Evolutionary conservation across 2,797 vertebrate species (phyloP).

Genomic region (Melanogrammus aeglefinus): DNA sequence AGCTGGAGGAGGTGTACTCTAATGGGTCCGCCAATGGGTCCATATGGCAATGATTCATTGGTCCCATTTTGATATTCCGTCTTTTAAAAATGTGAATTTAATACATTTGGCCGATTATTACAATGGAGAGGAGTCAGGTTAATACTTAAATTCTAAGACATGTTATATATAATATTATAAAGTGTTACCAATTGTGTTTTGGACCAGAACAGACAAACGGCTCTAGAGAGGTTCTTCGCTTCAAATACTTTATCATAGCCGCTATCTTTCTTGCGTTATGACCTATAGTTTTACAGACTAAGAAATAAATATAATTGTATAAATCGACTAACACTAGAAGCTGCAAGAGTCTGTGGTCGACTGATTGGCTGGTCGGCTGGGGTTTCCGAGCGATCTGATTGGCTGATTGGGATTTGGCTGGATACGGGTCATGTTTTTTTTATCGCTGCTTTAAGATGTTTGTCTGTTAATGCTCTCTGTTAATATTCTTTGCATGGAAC

Average conservation of each 20-base stretch:
- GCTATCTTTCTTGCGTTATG: too few species aligned
- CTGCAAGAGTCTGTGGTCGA: too few species aligned
- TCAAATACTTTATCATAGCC: too few species aligned
- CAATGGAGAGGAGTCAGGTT: constrained; percentile 94
- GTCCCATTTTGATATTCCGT: constrained; percentile 29
- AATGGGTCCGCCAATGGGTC: constrained; percentile 37
- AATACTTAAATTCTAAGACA: constrained; percentile 21
- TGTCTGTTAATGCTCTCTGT: neutral
- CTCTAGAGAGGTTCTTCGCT: too few species aligned
- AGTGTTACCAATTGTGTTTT: constrained; percentile 12
- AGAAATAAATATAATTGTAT: too few species aligned
- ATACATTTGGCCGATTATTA: constrained; percentile 81
- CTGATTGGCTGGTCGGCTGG: too few species aligned
- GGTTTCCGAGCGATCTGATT: too few species aligned
- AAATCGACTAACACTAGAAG: too few species aligned
- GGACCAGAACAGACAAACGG: constrained; percentile 3
- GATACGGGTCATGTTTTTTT: too few species aligned
- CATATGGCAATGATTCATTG: neutral
- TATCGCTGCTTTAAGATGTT: neutral
- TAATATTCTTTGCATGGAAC: neutral
- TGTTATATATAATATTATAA: neutral
- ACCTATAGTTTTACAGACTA: too few species aligned
- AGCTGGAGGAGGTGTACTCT: constrained; percentile 44
- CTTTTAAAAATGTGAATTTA: constrained; percentile 4
- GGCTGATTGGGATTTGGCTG: too few species aligned